These are phyloP conservation scores for Caenorhabditis inopinata DNA, from an alignment of 1,140 invertebrate species.

Conservation along the genomic window DNA sequence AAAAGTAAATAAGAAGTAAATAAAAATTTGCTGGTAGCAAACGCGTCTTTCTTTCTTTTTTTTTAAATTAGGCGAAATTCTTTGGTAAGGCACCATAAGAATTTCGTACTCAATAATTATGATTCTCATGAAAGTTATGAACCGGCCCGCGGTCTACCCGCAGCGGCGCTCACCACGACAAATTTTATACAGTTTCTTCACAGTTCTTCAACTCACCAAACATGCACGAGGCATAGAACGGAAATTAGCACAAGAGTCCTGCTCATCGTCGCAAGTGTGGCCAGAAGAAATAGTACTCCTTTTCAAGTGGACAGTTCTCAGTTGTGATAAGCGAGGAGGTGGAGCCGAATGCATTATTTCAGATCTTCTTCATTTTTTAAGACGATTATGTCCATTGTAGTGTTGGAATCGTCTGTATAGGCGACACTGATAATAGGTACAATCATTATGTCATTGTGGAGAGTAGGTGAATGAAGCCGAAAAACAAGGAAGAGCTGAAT, in stretches of 20 bases:
- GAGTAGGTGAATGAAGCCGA: neutral
- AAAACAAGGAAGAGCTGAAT: neutral
- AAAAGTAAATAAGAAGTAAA: too few relatives aligned
- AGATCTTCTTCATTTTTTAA: neutral
- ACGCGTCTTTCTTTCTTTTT: too few relatives aligned
- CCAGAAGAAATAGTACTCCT: neutral
- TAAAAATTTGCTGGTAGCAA: too few relatives aligned
- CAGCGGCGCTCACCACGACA: too few relatives aligned
- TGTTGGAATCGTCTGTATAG: neutral
- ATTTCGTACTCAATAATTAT: too few relatives aligned
- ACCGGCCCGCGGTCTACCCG: too few relatives aligned
- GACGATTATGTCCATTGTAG: neutral
- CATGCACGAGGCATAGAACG: neutral
- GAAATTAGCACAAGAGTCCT: neutral
- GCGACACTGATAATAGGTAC: neutral
- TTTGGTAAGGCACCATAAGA: too few relatives aligned
- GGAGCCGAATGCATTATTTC: neutral
- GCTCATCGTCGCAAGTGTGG: neutral
- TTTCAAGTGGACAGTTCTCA: neutral
- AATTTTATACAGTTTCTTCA: too few relatives aligned
- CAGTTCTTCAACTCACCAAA: neutral
- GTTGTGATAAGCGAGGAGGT: neutral
- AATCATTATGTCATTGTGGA: neutral
- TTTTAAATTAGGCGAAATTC: too few relatives aligned
- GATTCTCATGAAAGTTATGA: too few relatives aligned